A percentile compares a stretch with the other conserved stretches of the same genome.
phyloP scores from a whole-genome alignment of 37 sponge, comb jelly and placozoan genomes.

The Beroe forskalii region DNA sequence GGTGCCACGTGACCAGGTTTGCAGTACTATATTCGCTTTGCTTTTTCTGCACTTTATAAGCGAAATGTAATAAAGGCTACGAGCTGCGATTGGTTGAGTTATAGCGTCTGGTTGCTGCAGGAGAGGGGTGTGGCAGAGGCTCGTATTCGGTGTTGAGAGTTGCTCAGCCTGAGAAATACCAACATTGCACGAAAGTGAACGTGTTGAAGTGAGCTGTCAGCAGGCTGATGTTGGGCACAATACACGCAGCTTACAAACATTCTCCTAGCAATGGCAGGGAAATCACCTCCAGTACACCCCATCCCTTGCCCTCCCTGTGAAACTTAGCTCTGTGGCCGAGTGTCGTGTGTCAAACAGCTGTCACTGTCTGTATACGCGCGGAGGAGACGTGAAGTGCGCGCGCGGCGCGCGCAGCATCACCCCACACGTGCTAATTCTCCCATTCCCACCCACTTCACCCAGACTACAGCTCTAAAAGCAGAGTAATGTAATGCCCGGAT shows the following conservation, averaged over 20 bases:
- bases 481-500: too few species aligned
- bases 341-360: too few species aligned
- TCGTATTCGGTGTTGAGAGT: neutral
- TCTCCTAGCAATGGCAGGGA: neutral
- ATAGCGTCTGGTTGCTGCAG: neutral
- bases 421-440: too few species aligned
- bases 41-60: conserved; percentile 62
- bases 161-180: neutral
- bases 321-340: too few species aligned
- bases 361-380: too few species aligned
- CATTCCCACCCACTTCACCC: too few species aligned
- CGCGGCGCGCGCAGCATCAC: too few species aligned
- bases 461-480: too few species aligned
- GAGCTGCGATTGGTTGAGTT: neutral
- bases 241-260: neutral
- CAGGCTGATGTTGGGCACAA: neutral
- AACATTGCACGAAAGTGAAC: neutral
- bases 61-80: conserved; percentile 53
- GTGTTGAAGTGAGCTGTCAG: neutral
- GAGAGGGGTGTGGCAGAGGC: neutral
- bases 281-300: too few species aligned
- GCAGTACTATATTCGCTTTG: conserved; percentile 64
- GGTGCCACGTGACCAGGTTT: neutral
- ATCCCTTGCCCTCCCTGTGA: too few species aligned
- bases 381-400: too few species aligned